These are phyloP conservation scores for Drosophila jambulina DNA, from an alignment of 1,140 invertebrate genomes.

Conservation along the genomic window DNA sequence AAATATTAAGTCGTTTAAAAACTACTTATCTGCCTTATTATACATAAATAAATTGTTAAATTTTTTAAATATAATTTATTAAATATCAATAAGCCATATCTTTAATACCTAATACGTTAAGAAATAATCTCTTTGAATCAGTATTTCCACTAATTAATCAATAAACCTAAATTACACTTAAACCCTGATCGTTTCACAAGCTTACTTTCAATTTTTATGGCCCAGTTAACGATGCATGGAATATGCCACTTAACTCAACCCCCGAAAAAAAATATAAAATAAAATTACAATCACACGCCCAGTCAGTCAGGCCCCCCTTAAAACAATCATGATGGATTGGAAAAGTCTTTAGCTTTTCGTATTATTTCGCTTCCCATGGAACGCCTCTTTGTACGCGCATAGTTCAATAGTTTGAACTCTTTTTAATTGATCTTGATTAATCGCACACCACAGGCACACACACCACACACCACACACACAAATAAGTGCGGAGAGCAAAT, in stretches of 20 bases:
- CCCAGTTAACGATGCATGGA: slow-evolving; percentile 28
- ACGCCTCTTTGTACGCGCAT: slow-evolving; percentile 56
- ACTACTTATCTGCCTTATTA: background rate
- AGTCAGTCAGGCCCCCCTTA: slow-evolving; percentile 4
- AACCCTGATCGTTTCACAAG: background rate
- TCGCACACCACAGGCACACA: slow-evolving; percentile 64
- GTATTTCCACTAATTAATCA: background rate
- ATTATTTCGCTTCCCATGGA: slow-evolving; percentile 53
- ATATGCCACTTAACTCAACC: slow-evolving; percentile 47
- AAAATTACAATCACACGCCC: slow-evolving; percentile 62
- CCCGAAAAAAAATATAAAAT: slow-evolving; percentile 15
- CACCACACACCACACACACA: background rate
- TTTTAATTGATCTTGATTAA: slow-evolving; percentile 83
- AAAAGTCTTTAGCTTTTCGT: slow-evolving; percentile 43
- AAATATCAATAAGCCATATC: background rate
- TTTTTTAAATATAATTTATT: background rate
- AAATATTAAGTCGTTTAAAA: too few relatives aligned
- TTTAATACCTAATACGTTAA: background rate
- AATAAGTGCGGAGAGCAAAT: slow-evolving; percentile 7
- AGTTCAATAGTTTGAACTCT: slow-evolving; percentile 81
- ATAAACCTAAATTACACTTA: background rate
- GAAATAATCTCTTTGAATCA: background rate
- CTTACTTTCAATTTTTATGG: slow-evolving; percentile 21
- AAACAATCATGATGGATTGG: slow-evolving; percentile 31
- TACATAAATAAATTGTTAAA: background rate